Conservation (phyloP, 2,797 vertebrate species). For the Natrix natrix region DNA sequence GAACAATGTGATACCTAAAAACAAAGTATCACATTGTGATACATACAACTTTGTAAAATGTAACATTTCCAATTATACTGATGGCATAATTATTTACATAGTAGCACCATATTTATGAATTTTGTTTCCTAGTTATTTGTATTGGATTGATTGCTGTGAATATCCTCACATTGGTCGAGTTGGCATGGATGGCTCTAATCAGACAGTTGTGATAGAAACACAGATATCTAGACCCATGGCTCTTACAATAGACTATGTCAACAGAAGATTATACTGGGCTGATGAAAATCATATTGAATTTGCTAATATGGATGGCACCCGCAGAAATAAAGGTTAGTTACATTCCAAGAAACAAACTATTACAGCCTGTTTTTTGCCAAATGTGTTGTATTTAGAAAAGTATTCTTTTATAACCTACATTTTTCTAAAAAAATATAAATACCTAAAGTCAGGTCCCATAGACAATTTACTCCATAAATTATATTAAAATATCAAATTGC, state of each 20-base stretch:
- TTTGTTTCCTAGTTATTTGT: constrained; percentile 81
- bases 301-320: constrained; percentile 92
- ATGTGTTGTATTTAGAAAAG: background rate
- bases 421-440: background rate
- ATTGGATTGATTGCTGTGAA: constrained; percentile 98
- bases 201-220: constrained; percentile 85
- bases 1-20: background rate
- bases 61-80: background rate
- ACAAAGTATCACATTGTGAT: too few relatives aligned
- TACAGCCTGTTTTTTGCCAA: background rate
- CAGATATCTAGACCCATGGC: constrained; percentile 92
- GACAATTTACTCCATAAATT: background rate
- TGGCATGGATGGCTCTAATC: constrained; percentile 93
- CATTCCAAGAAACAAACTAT: background rate
- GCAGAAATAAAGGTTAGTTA: constrained; percentile 86
- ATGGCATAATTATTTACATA: background rate
- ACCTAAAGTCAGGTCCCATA: background rate
- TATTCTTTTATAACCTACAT: background rate
- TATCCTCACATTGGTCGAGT: constrained; percentile 89
- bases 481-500: background rate
- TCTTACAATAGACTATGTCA: constrained; percentile 95
- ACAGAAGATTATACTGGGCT: constrained; percentile 93
- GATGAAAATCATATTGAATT: constrained; percentile 96
- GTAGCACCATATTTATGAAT: background rate
- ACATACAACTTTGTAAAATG: background rate